Evolutionary conservation across 2,888 invertebrate genomes (phyloP), one percentile per base, ranked within the genome.

Genomic region (Itoplectis maculator): DNA sequence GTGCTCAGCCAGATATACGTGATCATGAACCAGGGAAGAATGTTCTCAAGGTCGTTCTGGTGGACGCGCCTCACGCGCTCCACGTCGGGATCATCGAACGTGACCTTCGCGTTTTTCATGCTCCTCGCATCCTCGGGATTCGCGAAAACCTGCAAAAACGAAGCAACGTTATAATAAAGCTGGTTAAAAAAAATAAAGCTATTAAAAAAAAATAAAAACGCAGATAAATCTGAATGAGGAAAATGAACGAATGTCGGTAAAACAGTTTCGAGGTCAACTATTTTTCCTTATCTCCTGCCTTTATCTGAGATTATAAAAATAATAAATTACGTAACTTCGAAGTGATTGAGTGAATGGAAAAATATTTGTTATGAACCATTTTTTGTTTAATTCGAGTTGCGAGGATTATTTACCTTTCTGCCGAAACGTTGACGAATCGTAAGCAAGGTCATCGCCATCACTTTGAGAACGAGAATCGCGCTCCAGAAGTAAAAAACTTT

Each of bases 21-120:
- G 35, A 94, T 86, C 35, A 94, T 90, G 86, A 94, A 94, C 86
- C 94, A 93, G 0, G 94, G 92, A 15, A 91, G 85, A 72, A 95
- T 93, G 88, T 95, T 95, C 88, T 95, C 95, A 63, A 95, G 86
- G 87, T 95, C 95, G 86, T 95, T 95, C 80, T 92, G 90, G 87
- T 95, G 95, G 9, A 94, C 94, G 83, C 95, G 94, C 88, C 94
- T 91, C 0, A 94, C 92, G 82, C 94, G 90, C 87, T 94, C 94
- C 0, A 94, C 92, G 83, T 94, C 94, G 6, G 92, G 91, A 86
- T 94, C 93, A 49, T 91, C 87, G 8, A 66, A 84, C 0, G 20
- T 2, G 0, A 90, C 78, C 66, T 87, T 83, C 5, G 68, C 61
- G 5, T 56, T 70, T 84, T 88, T 73, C 0, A 42, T 15, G 47